These are phyloP conservation scores for Ciona savignyi DNA, from an alignment of 23 tunicate species.

Conservation along the genomic window DNA sequence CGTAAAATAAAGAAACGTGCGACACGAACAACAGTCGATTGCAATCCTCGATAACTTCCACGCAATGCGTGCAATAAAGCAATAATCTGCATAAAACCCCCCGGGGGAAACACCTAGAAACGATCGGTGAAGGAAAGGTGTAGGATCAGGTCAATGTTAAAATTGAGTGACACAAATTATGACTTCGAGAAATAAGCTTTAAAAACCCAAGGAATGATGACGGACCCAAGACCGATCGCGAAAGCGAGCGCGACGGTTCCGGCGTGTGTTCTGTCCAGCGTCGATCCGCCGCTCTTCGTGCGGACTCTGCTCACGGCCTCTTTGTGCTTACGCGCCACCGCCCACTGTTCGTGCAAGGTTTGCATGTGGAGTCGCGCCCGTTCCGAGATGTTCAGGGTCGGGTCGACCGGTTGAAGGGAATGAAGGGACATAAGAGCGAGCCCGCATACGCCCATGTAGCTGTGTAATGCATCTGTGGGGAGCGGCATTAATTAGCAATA, in stretches of 20 bases:
- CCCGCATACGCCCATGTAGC: conserved; percentile 91
- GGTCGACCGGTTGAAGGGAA: conserved; percentile 39
- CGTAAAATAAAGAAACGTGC: too few relatives aligned
- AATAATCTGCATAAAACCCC: too few relatives aligned
- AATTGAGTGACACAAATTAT: too few relatives aligned
- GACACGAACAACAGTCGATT: too few relatives aligned
- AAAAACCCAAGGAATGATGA: conserved; percentile 67
- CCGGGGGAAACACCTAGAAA: too few relatives aligned
- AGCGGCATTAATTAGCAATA: too few relatives aligned
- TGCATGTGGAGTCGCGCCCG: conserved; percentile 59
- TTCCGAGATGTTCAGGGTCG: conserved; percentile 52
- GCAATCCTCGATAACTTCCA: too few relatives aligned
- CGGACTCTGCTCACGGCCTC: neutral
- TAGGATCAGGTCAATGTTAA: too few relatives aligned
- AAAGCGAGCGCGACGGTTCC: conserved; percentile 48
- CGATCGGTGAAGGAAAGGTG: too few relatives aligned
- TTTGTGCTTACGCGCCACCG: conserved; percentile 7
- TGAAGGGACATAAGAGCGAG: conserved; percentile 56
- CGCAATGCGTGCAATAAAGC: too few relatives aligned
- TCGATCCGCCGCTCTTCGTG: conserved; percentile 22
- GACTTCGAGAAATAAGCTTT: conserved; percentile 11
- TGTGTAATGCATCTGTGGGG: conserved; percentile 69
- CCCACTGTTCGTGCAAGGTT: conserved; percentile 45
- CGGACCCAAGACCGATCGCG: conserved; percentile 69
- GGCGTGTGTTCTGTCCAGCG: conserved; percentile 23